Percentiles rank a stretch among this genome's conserved stretches.
Evolutionary conservation across 2,888 invertebrate genomes (phyloP).

Genomic region (Drosophila nr. medialis): DNA sequence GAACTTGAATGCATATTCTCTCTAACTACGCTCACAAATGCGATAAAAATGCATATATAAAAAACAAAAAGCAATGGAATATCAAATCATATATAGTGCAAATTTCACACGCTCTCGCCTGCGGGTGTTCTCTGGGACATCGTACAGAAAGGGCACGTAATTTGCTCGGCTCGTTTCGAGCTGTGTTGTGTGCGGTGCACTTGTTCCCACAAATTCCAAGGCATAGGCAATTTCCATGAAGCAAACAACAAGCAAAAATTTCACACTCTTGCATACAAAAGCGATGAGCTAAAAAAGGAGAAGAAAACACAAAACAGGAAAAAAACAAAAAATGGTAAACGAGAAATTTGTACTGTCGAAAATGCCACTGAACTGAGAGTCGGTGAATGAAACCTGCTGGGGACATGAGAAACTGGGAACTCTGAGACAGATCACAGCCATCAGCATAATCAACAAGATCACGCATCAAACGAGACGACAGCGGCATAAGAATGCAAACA

Average conservation of each 20-base stretch:
- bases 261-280: slow-evolving; percentile 69
- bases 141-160: slow-evolving; percentile 59
- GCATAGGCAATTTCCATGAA: slow-evolving; percentile 78
- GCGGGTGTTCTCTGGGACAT: slow-evolving; percentile 64
- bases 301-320: slow-evolving; percentile 14
- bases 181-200: slow-evolving; percentile 54
- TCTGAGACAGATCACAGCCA: slow-evolving; percentile 45
- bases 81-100: slow-evolving; percentile 31
- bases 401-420: slow-evolving; percentile 39
- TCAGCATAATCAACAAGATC: slow-evolving; percentile 80
- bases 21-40: slow-evolving; percentile 8
- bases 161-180: slow-evolving; percentile 30
- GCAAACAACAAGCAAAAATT: slow-evolving; percentile 68
- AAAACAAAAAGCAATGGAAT: slow-evolving; percentile 4
- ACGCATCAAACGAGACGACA: slow-evolving; percentile 79
- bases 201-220: slow-evolving; percentile 77
- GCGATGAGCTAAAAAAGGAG: slow-evolving; percentile 27
- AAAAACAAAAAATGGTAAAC: slow-evolving; percentile 38
- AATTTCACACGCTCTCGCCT: slow-evolving; percentile 76
- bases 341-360: slow-evolving; percentile 67
- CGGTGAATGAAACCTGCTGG: slow-evolving; percentile 57
- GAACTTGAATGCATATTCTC: slow-evolving; percentile 1
- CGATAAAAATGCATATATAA: slow-evolving; percentile 8
- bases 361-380: slow-evolving; percentile 61
- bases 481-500: slow-evolving; percentile 79